Base-by-base conservation (phyloP, 2,888 invertebrate species). In the Iselma pallidipennis region DNA sequence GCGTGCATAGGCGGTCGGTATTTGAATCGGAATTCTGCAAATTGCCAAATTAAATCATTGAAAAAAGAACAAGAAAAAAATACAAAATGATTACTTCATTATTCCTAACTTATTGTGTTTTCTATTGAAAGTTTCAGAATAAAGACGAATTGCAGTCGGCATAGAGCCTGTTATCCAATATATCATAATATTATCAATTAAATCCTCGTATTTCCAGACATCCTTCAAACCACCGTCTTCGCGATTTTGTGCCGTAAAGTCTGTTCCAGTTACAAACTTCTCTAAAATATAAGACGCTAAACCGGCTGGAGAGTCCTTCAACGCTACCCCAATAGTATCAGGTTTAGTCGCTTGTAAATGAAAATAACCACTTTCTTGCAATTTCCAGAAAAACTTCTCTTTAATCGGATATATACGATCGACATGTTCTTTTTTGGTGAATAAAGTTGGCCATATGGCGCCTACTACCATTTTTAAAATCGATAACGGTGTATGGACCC, bases 221-320 rank as follows among this genome's bases (percentile, higher is more conserved):
- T 85, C 82, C 1, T 82, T 81, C 0, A 94, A 79, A 1, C 89
- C 90, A 7, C 92, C 92, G 71, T 93, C 91, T 0, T 82, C 78
- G 25, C 80, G 78, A 19, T 79, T 72, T 55, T 79, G 80, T 75
- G 83, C 84, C 0, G 80, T 75, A 0, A 76, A 74, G 76, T 89
- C 85, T 0, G 91, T 92, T 88, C 91, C 90, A 0, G 88, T 86
- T 10, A 89, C 88, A 81, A 94, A 95, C 78, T 96, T 96, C 74
- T 97, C 96, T 4, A 97, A 80, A 56, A 97, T 91, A 74, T 96
- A 97, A 0, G 92, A 92, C 0, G 95, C 95, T 64, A 97, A 81
- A 0, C 94, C 96, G 0, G 90, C 86, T 0, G 97, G 97, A 0
- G 91, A 91, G 70, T 93, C 91, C 14, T 85, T 83, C 29, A 95